Base-by-base conservation (phyloP, 2,888 invertebrate species). In the Temnothorax rugatulus region DNA sequence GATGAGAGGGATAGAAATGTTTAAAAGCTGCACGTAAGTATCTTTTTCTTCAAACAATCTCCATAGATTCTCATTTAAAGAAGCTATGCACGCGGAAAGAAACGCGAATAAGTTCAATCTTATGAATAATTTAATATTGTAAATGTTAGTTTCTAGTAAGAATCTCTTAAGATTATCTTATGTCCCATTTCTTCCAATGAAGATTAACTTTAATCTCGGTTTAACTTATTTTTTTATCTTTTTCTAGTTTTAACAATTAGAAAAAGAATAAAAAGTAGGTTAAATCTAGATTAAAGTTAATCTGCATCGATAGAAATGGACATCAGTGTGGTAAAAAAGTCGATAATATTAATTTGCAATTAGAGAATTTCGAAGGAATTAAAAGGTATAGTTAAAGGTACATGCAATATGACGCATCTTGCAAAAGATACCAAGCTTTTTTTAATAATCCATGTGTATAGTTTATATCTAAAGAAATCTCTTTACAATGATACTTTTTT, bases 1-100 rank as follows among this genome's bases (percentile, higher is more conserved):
- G 94, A 94, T 84, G 94, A 94, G 88, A 94, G 93, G 88, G 94
- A 94, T 90, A 93, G 93, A 91, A 94, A 92, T 90, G 93, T 93
- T 90, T 95, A 94, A 93, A 90, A 90, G 87, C 90, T 90, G 91
- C 92, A 93, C 92, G 90, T 90, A 66, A 90, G 90, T 90, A 89
- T 61, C 41, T 52, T 52, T 71, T 76, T 34, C 1, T 11, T 64
- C 21, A 57, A 66, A 64, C 18, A 9, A 50, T 66, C n/a, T 71
- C 4, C 13, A 25, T 4, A 63, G 5, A 18, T 9, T 57, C 25
- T 57, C 15, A 11, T 73, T 25, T n/a, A 3, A 38, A 52, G 41
- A 77, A 54, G 8, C 13, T 77, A 15, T n/a, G 13, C 15, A 63
- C 4, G 21, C 41, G 25, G 25, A 64, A 1, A 9, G 9, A 75